Evolutionary conservation across 1,140 invertebrate species (phyloP), one percentile per base, ranked within the genome.

Genomic region (Listronotus bonariensis): DNA sequence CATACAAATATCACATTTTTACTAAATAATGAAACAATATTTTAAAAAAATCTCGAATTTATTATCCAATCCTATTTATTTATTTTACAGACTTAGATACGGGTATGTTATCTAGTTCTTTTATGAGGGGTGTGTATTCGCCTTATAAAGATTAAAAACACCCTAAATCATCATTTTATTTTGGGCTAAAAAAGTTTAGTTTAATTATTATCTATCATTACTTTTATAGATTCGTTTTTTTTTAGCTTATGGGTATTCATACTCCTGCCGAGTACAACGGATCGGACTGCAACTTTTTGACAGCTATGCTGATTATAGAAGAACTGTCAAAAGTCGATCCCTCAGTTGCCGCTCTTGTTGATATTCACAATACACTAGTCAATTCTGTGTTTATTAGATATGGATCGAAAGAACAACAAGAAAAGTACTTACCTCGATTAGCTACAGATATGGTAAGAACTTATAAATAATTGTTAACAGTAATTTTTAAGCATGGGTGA

Each of bases 361-460:
- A 98, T 75, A 91, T 98, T 65, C 96, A 98, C 70, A 98, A 97
- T 72, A 98, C 97, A 0, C 79, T 99, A 6, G 89, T 97, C 0
- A 95, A 93, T 79, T 90, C 90, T 0, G 80, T 97, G 69, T 87
- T 98, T 46, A 89, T 91, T 74, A 91, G 92, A 77, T 87, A 93
- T 43, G 95, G 87, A 0, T 90, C 83, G 34, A 83, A 91, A 51
- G 89, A 92, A 72, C 93, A 96, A 76, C 93, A 94, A 77, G 76
- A 88, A 64, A 91, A 92, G 74, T 98, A 95, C 80, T 82, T 99
- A 53, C 92, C 96, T 0, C 84, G 88, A 70, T 78, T 99, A 42
- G 90, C 93, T 1, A 87, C 86, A 64, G 82, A 88, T 77, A 88
- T 85, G 72, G 88, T 90, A 80, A 83, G 40, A 10, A n/a, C n/a